Percentiles rank a stretch among this genome's conserved stretches.
These are phyloP conservation scores for Pachydiplax longipennis DNA, from an alignment of 2,888 invertebrate genomes.

Conservation along the genomic window DNA sequence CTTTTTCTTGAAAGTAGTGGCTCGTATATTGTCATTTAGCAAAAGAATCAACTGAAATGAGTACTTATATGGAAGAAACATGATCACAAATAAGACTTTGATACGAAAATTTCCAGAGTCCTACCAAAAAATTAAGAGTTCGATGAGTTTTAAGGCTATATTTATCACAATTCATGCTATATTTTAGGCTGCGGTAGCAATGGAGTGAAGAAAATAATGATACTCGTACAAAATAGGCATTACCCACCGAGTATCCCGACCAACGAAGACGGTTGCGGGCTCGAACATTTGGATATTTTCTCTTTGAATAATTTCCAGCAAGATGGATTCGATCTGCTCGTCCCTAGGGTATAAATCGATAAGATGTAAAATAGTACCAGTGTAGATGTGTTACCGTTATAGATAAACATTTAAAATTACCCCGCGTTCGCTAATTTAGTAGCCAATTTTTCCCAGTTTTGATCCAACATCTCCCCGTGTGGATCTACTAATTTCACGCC, in stretches of 20 bases:
- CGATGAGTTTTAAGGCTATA: no score
- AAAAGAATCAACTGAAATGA: no score
- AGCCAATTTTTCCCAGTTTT: constrained; percentile 90
- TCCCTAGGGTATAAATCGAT: constrained; percentile 63
- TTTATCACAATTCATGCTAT: no score
- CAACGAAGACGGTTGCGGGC: constrained; percentile 79
- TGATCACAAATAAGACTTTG: no score
- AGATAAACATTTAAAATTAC: neutral
- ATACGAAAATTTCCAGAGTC: no score
- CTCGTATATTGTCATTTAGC: no score
- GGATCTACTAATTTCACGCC: constrained; percentile 97
- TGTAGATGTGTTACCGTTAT: neutral
- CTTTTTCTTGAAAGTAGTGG: no score
- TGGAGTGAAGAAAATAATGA: neutral
- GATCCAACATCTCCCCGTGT: constrained; percentile 94
- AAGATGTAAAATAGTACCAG: neutral
- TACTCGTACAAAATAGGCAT: neutral
- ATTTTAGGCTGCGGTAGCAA: no score
- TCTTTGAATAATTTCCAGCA: constrained; percentile 73
- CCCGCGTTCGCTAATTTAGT: constrained; percentile 83
- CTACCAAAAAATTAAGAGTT: no score
- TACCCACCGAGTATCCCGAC: constrained; percentile 77
- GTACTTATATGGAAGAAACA: no score
- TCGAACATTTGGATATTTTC: constrained; percentile 76
- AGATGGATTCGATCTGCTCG: constrained; percentile 72